Evolutionary conservation across 2,797 vertebrate species (phyloP).

Genomic region (Myiothlypis chrysogaster): DNA sequence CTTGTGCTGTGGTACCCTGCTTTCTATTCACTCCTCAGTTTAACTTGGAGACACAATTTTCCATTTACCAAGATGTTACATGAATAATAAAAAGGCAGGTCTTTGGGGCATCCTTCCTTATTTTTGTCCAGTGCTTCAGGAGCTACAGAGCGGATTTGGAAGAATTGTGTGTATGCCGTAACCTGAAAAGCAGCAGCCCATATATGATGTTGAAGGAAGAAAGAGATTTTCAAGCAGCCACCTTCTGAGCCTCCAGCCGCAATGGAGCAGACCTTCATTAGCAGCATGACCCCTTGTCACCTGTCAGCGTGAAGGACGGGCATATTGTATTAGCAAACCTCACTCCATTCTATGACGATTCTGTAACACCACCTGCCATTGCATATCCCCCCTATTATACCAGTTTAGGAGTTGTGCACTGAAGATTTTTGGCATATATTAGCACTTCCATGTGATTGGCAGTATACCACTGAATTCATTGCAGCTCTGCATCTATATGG

Average conservation of each 20-base stretch:
- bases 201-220: not conserved
- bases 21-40: not conserved
- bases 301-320: not conserved
- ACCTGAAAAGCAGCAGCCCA: not conserved
- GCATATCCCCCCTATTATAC: constrained; percentile 55
- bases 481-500: constrained; percentile 12
- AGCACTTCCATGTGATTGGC: constrained; percentile 61
- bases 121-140: constrained; percentile 3
- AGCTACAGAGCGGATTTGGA: not conserved
- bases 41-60: not conserved
- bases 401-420: constrained; percentile 58
- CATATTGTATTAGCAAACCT: constrained; percentile 52
- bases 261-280: constrained; percentile 54
- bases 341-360: constrained; percentile 30
- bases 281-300: constrained; percentile 57
- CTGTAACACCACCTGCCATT: constrained; percentile 62
- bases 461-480: constrained; percentile 51
- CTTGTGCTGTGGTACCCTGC: not conserved
- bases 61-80: not conserved
- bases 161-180: not conserved
- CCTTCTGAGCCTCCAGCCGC: constrained; percentile 33
- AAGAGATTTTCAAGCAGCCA: constrained; percentile 23
- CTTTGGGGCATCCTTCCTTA: not conserved
- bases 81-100: not conserved
- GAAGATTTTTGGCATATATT: constrained; percentile 66